Base-by-base conservation (phyloP, 2,113 vertebrate genomes). In the Podiceps cristatus region DNA sequence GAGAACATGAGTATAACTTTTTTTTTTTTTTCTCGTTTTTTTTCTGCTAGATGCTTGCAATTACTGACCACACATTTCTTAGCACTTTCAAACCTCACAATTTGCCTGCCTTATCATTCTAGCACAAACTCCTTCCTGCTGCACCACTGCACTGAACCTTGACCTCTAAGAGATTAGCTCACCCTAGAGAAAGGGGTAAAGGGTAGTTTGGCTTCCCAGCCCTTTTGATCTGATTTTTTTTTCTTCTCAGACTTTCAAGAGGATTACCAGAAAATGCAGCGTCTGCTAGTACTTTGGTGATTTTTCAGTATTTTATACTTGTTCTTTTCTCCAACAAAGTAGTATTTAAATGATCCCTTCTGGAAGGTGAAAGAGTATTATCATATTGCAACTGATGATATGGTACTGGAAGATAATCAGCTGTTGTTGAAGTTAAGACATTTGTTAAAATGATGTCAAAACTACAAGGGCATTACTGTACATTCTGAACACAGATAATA, bases 121-220 rank as follows among this genome's bases (percentile, higher is more conserved):
- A 58, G 60, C 55, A 81, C 12, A 59, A 85, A 3, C n/a, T 78
- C 77, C 88, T 85, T 97, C 88, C 88, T 92, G 69, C 90, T 67
- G 37, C 55, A 44, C n/a, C 23, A 22, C 81, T 56, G 18, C 13
- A 1, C 56, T 85, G 95, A 92, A 92, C 94, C 53, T 82, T 92
- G 85, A 78, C 71, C 88, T 78, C 35, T 3, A 37, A 63, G 85
- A 93, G 66, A 92, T 93, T 92, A 88, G 40, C 12, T 91, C 44
- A 68, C 29, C 28, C 62, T n/a, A 45, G 19, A 62, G 87, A 76
- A 96, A 88, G 40, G 25, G 23, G 11, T 33, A 79, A 92, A 78
- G 49, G 58, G 47, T 11, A 60, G 1, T 52, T 90, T 75, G 40
- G 19, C n/a, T 45, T 91, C 45, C 23, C 7, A 4, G 17, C 3